phyloP scores from a whole-genome alignment of 2,113 vertebrate genomes.

The Phalacrocorax carbo region DNA sequence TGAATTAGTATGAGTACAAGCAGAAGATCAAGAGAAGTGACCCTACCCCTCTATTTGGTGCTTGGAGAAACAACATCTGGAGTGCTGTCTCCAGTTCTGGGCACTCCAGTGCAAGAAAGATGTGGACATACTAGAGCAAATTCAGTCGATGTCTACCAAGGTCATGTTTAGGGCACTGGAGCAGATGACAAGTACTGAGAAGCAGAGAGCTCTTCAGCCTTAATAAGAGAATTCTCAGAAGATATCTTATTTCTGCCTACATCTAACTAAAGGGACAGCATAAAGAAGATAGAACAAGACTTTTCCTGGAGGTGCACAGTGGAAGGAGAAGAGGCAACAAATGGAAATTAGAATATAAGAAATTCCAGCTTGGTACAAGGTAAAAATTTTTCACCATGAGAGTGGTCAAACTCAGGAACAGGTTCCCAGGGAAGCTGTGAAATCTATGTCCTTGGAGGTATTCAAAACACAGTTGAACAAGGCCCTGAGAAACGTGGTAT shows the following conservation, averaged over 20 bases:
- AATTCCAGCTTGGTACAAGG: background rate
- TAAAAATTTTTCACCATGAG: background rate
- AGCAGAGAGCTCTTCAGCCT: background rate
- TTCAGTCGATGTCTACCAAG: background rate
- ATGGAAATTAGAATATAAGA: background rate
- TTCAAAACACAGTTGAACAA: background rate
- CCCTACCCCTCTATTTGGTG: background rate
- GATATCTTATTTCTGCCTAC: background rate
- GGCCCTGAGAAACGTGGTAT: background rate
- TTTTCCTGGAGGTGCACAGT: background rate
- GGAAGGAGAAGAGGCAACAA: background rate
- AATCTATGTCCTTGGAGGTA: background rate
- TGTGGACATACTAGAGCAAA: background rate
- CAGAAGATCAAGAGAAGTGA: background rate
- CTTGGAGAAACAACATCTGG: background rate
- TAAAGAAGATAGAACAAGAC: background rate
- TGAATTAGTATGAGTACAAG: background rate
- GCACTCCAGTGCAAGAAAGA: background rate
- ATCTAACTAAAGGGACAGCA: background rate
- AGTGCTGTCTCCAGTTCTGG: background rate
- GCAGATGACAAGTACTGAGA: background rate
- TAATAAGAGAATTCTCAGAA: background rate
- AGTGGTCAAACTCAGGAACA: background rate
- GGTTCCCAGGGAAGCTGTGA: background rate
- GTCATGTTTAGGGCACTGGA: background rate